A percentile compares a stretch with the other conserved stretches of the same genome.
Conservation (phyloP, 2,113 vertebrate genomes). For the Rhinolophus sinicus region DNA sequence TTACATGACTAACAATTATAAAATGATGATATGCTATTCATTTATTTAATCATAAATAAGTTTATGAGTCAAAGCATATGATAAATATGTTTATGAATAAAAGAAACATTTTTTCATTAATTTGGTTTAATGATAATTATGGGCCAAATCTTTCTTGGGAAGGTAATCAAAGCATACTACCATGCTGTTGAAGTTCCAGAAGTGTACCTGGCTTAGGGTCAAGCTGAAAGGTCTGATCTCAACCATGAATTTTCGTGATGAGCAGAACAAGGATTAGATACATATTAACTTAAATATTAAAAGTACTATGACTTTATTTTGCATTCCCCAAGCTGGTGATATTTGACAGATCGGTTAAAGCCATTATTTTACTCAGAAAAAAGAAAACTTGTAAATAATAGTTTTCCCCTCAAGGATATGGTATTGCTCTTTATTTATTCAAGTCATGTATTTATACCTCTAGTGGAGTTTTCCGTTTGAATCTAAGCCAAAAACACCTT, state of each 20-base stretch:
- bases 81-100: conserved; percentile 50
- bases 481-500: not conserved
- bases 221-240: not conserved
- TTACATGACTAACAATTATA: not conserved
- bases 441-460: not conserved
- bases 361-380: conserved; percentile 13
- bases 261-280: not conserved
- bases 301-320: not conserved
- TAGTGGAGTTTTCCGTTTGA: not conserved
- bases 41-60: not conserved
- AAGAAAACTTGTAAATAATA: not conserved
- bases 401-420: not conserved
- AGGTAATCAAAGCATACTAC: not conserved
- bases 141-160: not conserved
- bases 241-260: not conserved
- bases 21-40: not conserved
- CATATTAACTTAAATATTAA: not conserved
- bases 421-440: not conserved
- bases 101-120: conserved; percentile 12
- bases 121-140: conserved; percentile 43
- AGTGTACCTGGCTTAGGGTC: not conserved
- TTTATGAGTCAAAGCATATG: not conserved
- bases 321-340: not conserved
- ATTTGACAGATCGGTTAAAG: not conserved
- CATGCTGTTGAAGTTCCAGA: not conserved